These are phyloP conservation scores for Taxidea taxus DNA, from an alignment of 2,113 vertebrate genomes.

Conservation along the genomic window DNA sequence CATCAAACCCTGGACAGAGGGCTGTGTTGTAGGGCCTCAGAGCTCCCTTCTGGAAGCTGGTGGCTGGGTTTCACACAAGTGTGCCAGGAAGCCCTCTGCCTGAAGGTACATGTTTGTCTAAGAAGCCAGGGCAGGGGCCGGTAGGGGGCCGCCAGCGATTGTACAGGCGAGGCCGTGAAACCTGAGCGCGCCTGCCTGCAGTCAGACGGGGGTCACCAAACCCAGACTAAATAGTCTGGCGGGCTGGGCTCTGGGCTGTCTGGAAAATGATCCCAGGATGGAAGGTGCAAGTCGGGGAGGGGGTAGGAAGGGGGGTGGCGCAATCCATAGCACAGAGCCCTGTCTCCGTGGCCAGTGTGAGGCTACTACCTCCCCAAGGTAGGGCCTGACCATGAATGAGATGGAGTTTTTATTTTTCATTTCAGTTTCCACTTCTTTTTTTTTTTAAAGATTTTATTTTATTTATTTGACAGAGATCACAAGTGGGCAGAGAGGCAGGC, in stretches of 20 bases:
- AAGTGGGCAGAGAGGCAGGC: too few relatives aligned
- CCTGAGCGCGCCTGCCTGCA: conserved; percentile 81
- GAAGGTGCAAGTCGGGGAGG: conserved; percentile 55
- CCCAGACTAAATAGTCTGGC: conserved; percentile 92
- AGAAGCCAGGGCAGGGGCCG: background rate
- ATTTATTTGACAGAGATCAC: too few relatives aligned
- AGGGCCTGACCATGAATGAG: background rate
- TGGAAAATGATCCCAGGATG: conserved; percentile 83
- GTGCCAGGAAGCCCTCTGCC: conserved; percentile 63
- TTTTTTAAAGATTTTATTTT: too few relatives aligned
- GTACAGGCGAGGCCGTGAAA: conserved; percentile 77
- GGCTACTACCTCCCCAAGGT: background rate
- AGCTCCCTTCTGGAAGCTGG: background rate
- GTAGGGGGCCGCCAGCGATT: conserved; percentile 44
- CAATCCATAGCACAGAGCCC: background rate
- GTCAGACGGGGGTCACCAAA: conserved; percentile 89
- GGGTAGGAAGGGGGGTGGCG: conserved; percentile 19
- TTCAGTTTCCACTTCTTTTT: conserved; percentile 23
- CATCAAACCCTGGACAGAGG: background rate
- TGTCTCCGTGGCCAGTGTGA: background rate
- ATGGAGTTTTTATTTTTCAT: background rate
- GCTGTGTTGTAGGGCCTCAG: background rate
- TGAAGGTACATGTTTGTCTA: conserved; percentile 78
- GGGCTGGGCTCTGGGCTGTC: conserved; percentile 79
- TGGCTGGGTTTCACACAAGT: conserved; percentile 61